A percentile compares a stretch with the other conserved stretches of the same genome.
phyloP scores from a whole-genome alignment of 2,797 vertebrate genomes.

The Syngnathus rostellatus region DNA sequence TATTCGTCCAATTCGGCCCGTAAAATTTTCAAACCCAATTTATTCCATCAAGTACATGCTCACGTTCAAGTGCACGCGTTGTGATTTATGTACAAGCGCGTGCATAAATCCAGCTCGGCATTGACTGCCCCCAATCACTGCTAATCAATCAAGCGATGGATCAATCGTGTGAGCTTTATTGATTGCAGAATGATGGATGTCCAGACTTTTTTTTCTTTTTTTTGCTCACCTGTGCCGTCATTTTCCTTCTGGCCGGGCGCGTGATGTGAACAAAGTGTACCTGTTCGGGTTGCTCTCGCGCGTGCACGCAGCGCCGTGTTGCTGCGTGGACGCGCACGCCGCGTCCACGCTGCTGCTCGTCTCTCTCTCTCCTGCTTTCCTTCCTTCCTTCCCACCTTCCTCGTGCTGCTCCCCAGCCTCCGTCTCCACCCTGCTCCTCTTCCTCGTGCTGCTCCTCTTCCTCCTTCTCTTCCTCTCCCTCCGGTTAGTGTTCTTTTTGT shows the following conservation, averaged over 20 bases:
- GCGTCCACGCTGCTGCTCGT: constrained; percentile 1
- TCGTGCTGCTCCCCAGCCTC: constrained; percentile 3
- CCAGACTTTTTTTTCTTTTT: neutral
- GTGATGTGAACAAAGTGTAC: constrained; percentile 1
- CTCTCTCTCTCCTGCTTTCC: constrained; percentile 16
- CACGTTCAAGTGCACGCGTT: neutral
- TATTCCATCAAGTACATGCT: no score
- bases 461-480: constrained; percentile 1
- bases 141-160: neutral
- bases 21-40: no score
- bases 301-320: neutral
- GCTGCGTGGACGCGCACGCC: neutral
- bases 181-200: neutral
- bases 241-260: neutral
- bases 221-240: neutral
- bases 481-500: neutral
- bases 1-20: no score
- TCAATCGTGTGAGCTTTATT: neutral
- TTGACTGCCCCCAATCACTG: neutral
- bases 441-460: neutral
- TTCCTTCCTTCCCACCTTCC: constrained; percentile 13
- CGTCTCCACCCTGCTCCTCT: constrained; percentile 5
- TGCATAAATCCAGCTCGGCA: neutral
- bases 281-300: neutral
- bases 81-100: neutral